Evolutionary conservation across 1,140 invertebrate species (phyloP).

Genomic region (Drosophila lini): DNA sequence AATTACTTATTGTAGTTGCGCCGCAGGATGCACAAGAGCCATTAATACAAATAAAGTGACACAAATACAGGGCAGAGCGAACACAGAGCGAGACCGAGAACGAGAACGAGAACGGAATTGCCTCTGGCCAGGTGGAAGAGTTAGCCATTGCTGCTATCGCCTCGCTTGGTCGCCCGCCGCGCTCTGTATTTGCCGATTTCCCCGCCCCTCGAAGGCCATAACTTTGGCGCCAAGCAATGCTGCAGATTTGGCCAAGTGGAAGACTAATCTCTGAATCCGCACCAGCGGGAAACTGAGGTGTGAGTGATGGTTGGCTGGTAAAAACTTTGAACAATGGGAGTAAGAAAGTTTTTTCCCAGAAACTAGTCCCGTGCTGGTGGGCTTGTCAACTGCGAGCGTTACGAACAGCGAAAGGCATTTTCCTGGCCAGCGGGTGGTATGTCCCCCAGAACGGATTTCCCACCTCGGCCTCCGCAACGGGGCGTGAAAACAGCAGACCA

Average conservation of each 20-base stretch:
- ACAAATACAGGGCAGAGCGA: conserved; percentile 50
- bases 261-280: conserved; percentile 78
- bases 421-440: conserved; percentile 60
- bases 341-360: conserved; percentile 62
- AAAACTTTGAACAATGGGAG: conserved; percentile 77
- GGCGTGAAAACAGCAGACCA: conserved; percentile 62
- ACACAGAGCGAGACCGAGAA: not conserved
- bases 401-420: conserved; percentile 68
- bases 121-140: conserved; percentile 57
- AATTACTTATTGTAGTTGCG: conserved; percentile 76
- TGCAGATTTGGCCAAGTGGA: conserved; percentile 78
- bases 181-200: conserved; percentile 9
- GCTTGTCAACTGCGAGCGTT: conserved; percentile 69
- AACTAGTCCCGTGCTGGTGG: conserved; percentile 66
- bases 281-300: conserved; percentile 29
- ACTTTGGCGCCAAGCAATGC: conserved; percentile 62
- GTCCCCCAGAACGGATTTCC: not conserved
- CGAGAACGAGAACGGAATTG: conserved; percentile 16
- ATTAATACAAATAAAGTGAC: conserved; percentile 81
- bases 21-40: conserved; percentile 76
- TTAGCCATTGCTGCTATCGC: conserved; percentile 29
- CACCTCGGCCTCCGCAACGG: conserved; percentile 40
- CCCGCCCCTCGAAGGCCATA: conserved; percentile 50
- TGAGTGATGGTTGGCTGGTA: conserved; percentile 41
- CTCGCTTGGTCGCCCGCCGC: conserved; percentile 36